phyloP scores from a whole-genome alignment of 1,140 invertebrate genomes.

The Nephila pilipes region DNA sequence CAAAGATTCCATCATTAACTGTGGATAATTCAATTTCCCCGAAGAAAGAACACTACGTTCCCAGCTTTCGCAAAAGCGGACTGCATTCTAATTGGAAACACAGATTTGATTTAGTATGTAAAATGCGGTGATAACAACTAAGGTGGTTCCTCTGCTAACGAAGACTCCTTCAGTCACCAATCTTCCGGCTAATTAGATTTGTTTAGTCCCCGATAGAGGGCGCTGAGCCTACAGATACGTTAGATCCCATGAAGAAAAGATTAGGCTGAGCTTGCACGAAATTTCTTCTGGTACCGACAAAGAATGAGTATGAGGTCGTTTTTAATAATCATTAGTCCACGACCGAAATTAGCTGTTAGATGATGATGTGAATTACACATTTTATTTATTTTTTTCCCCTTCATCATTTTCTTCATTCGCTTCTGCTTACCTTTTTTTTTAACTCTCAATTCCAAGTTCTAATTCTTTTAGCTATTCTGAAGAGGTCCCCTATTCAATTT shows the following conservation, averaged over 20 bases:
- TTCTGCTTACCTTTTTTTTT: neutral
- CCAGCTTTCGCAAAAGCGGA: neutral
- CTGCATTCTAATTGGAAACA: slow-evolving; percentile 25
- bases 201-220: neutral
- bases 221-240: neutral
- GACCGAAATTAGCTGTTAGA: slow-evolving; percentile 25
- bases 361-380: neutral
- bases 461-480: neutral
- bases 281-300: neutral
- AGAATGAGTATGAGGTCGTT: slow-evolving; percentile 40
- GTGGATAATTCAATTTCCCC: neutral
- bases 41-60: neutral
- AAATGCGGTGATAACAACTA: slow-evolving; percentile 21
- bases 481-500: slow-evolving; percentile 23
- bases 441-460: neutral
- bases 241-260: neutral
- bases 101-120: slow-evolving; percentile 31
- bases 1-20: slow-evolving; percentile 35
- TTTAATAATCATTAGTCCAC: slow-evolving; percentile 50
- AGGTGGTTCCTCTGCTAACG: slow-evolving; percentile 5
- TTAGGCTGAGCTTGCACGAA: neutral
- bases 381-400: neutral
- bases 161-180: slow-evolving; percentile 10
- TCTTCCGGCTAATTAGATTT: slow-evolving; percentile 23
- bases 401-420: neutral